Evolutionary conservation across 2,797 vertebrate genomes (phyloP).

Genomic region (Salmo trutta): DNA sequence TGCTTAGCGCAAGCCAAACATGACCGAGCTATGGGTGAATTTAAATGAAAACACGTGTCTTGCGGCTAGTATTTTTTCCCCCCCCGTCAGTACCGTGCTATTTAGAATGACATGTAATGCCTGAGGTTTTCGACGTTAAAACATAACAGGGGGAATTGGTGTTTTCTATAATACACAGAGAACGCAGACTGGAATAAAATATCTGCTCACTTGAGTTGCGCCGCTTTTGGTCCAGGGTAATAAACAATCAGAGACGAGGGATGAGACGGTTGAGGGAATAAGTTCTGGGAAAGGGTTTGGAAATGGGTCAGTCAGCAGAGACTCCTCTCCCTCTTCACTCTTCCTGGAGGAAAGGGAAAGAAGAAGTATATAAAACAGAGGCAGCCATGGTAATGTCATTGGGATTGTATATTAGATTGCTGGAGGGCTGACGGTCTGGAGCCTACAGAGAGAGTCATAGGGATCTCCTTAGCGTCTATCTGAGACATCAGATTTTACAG

Average conservation of each 20-base stretch:
- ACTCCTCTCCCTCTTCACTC: constrained; percentile 71
- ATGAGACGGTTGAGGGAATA: constrained; percentile 78
- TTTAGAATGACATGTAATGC: constrained; percentile 13
- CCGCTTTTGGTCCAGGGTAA: constrained; percentile 87
- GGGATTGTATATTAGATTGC: not conserved
- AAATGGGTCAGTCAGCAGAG: constrained; percentile 74
- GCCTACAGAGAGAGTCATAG: constrained; percentile 23
- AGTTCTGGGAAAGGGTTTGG: constrained; percentile 88
- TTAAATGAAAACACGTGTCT: constrained; percentile 26
- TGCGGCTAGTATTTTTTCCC: constrained; percentile 17
- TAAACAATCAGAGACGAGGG: constrained; percentile 82
- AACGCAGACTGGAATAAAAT: constrained; percentile 5
- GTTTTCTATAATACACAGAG: constrained; percentile 22
- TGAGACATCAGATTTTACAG: constrained; percentile 6
- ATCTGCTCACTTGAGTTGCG: constrained; percentile 81
- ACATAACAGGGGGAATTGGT: constrained; percentile 14
- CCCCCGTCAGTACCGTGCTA: constrained; percentile 23
- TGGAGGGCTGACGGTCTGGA: constrained; percentile 2
- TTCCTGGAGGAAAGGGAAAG: constrained; percentile 55
- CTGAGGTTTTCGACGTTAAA: constrained; percentile 20
- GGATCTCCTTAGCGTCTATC: constrained; percentile 2
- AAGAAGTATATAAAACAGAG: constrained; percentile 14
- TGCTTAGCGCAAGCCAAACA: constrained; percentile 38
- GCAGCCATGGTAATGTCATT: constrained; percentile 13
- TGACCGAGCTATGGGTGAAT: constrained; percentile 28